phyloP scores from a whole-genome alignment of 2,113 vertebrate species.

The Tragelaphus imberbis region DNA sequence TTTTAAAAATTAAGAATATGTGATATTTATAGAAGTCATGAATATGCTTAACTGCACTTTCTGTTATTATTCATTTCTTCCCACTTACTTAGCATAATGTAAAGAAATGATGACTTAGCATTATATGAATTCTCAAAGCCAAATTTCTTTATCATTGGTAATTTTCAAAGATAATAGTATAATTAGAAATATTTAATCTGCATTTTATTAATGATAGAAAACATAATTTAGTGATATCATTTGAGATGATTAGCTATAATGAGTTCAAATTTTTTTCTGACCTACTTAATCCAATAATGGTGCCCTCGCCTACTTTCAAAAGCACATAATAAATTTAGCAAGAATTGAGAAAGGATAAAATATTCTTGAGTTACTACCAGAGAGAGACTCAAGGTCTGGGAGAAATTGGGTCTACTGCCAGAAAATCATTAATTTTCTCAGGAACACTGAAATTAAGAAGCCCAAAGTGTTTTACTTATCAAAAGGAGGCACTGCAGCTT shows the following conservation, averaged over 20 bases:
- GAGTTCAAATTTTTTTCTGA: conserved; percentile 36
- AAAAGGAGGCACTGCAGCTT: not conserved
- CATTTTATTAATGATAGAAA: conserved; percentile 38
- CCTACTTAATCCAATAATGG: conserved; percentile 39
- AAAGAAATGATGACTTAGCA: not conserved
- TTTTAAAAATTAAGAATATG: not conserved
- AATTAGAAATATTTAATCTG: conserved; percentile 30
- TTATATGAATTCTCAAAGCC: not conserved
- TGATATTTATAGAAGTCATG: not conserved
- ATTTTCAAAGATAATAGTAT: conserved; percentile 7
- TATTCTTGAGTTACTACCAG: conserved; percentile 2
- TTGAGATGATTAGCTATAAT: conserved; percentile 15
- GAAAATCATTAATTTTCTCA: conserved; percentile 37
- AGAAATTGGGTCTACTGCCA: conserved; percentile 16
- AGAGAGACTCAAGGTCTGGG: not conserved
- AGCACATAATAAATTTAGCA: conserved; percentile 31
- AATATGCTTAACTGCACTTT: not conserved
- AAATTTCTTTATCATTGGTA: not conserved
- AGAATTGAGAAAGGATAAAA: conserved; percentile 43
- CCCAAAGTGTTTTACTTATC: conserved; percentile 17
- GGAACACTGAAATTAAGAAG: not conserved
- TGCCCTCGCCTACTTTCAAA: conserved; percentile 31
- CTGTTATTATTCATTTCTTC: not conserved
- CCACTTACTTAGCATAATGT: not conserved
- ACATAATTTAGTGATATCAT: conserved; percentile 3